Conservation (phyloP, 2,113 vertebrate genomes). For the Nycticebus coucang region DNA sequence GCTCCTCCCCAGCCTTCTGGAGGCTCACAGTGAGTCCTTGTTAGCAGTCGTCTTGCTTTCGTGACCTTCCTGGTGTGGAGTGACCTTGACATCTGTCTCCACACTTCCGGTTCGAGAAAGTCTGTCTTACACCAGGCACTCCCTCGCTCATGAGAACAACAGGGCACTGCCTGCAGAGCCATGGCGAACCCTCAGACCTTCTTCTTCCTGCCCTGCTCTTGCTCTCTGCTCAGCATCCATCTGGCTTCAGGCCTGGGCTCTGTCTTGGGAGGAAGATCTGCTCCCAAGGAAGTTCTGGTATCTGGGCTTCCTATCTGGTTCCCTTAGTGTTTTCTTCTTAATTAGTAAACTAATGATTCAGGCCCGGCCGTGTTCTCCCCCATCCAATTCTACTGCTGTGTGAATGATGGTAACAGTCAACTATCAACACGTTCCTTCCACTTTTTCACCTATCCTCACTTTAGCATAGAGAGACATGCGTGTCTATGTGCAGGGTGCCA, state of each 20-base stretch:
- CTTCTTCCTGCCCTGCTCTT: background rate
- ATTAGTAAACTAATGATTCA: background rate
- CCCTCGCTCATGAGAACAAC: background rate
- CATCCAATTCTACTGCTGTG: background rate
- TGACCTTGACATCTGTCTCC: background rate
- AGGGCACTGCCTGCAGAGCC: fast-evolving
- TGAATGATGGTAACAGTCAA: background rate
- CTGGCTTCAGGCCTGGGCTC: background rate
- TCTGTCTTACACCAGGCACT: background rate
- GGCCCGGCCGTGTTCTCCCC: background rate
- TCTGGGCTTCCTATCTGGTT: background rate
- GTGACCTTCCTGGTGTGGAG: background rate
- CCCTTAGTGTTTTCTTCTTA: background rate
- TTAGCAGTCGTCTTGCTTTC: background rate
- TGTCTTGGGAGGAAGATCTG: background rate
- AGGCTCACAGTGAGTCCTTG: background rate
- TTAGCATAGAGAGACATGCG: too few species aligned
- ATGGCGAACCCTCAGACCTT: background rate
- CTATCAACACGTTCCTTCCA: background rate
- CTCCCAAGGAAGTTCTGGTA: background rate
- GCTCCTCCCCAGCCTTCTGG: background rate
- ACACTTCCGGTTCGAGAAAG: background rate
- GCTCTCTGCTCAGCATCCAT: background rate
- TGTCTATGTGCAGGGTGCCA: too few species aligned
- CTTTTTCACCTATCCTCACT: too few species aligned